Percentiles rank a stretch among this genome's conserved stretches.
phyloP scores from a whole-genome alignment of 2,888 invertebrate species.

The Melitaea athalia region DNA sequence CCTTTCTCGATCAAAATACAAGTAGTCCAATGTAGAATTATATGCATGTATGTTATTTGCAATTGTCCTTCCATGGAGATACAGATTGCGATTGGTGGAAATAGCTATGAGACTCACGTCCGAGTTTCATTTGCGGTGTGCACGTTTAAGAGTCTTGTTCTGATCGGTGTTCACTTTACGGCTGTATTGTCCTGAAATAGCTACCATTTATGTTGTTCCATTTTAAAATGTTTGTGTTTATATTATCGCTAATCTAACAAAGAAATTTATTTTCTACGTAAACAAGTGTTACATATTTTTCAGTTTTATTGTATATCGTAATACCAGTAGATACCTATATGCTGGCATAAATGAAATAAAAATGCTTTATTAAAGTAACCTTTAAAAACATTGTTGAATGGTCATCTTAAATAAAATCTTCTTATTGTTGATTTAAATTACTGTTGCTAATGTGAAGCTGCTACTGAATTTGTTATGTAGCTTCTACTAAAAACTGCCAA shows the following conservation, averaged over 20 bases:
- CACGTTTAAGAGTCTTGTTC: conserved; percentile 42
- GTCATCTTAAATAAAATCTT: too few relatives aligned
- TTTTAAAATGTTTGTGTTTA: background rate
- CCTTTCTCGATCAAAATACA: background rate
- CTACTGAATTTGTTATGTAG: too few relatives aligned
- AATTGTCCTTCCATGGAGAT: background rate
- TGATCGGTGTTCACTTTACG: conserved; percentile 48
- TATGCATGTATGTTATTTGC: background rate
- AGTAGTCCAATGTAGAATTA: background rate
- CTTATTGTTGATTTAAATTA: too few relatives aligned
- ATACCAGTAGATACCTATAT: too few relatives aligned
- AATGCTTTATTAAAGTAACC: too few relatives aligned
- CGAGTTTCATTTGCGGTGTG: conserved; percentile 55
- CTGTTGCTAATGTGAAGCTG: too few relatives aligned
- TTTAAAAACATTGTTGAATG: too few relatives aligned
- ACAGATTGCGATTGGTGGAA: conserved; percentile 36
- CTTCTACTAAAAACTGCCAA: too few relatives aligned
- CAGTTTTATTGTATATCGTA: too few relatives aligned
- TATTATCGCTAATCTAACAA: background rate
- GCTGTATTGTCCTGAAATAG: conserved; percentile 32
- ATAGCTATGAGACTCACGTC: conserved; percentile 48
- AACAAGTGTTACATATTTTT: too few relatives aligned
- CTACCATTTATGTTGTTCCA: conserved; percentile 17
- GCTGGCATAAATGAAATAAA: too few relatives aligned
- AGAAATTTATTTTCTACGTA: background rate